Evolutionary conservation across 2,113 vertebrate genomes (phyloP).

Genomic region (Hypocryptadius cinnamomeus): DNA sequence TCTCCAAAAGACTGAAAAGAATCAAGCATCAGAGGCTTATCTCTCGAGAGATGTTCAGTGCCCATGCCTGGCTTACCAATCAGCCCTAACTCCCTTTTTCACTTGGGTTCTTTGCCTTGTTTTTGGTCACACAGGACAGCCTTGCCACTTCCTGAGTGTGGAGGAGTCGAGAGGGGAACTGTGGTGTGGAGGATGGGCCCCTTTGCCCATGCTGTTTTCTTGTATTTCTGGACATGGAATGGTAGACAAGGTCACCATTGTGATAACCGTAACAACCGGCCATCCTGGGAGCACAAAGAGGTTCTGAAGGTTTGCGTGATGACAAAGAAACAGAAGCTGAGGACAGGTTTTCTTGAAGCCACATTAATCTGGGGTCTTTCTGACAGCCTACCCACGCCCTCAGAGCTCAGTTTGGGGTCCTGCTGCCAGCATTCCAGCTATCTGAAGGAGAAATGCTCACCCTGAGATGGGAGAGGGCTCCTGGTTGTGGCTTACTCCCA

Average conservation of each 20-base stretch:
- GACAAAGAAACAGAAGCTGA: background rate
- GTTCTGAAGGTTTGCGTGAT: background rate
- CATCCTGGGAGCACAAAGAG: background rate
- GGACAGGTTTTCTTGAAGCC: background rate
- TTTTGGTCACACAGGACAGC: slow-evolving; percentile 26
- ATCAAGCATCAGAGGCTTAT: slow-evolving; percentile 59
- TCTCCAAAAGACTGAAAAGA: slow-evolving; percentile 60
- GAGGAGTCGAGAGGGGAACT: background rate
- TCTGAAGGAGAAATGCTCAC: background rate
- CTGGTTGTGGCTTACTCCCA: background rate
- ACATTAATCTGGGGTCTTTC: background rate
- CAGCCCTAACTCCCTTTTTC: slow-evolving; percentile 31
- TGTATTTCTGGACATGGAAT: background rate
- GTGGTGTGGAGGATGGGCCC: slow-evolving; percentile 18
- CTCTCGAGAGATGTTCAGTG: slow-evolving; percentile 34
- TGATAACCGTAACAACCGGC: background rate
- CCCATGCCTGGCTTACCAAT: slow-evolving; percentile 47
- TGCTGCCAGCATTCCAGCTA: background rate
- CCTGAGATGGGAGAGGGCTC: background rate
- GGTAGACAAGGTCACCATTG: background rate
- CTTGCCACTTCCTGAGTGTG: slow-evolving; percentile 49
- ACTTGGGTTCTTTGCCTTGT: background rate
- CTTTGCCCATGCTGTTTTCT: background rate
- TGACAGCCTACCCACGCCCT: background rate
- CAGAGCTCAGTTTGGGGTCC: background rate